phyloP scores from a whole-genome alignment of 2,888 invertebrate species.

The Plusia festucae region DNA sequence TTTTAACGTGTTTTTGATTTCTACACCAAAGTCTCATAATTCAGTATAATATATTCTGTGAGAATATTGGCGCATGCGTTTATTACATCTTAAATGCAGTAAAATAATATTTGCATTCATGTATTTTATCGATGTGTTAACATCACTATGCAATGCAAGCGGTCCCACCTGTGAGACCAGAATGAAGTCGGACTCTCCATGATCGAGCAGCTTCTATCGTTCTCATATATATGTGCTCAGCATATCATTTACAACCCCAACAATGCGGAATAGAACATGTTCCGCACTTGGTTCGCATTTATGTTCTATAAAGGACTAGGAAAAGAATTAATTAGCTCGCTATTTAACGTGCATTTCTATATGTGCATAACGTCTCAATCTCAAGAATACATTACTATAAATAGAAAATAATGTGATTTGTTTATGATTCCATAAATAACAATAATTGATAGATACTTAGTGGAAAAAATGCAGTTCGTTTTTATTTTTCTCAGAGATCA shows the following conservation, averaged over 20 bases:
- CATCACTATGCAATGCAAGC: constrained; percentile 52
- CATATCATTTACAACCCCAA: constrained; percentile 62
- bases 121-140: constrained; percentile 49
- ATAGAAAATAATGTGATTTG: constrained; percentile 34
- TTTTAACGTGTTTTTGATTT: constrained; percentile 38
- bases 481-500: constrained; percentile 23
- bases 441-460: constrained; percentile 15
- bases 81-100: constrained; percentile 33
- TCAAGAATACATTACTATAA: constrained; percentile 26
- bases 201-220: constrained; percentile 43
- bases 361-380: constrained; percentile 43
- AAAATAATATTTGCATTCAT: constrained; percentile 31
- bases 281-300: constrained; percentile 64
- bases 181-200: constrained; percentile 45
- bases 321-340: constrained; percentile 55
- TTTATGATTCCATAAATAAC: constrained; percentile 34
- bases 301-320: constrained; percentile 60
- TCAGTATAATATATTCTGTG: constrained; percentile 31
- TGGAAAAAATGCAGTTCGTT: constrained; percentile 29
- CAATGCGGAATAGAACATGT: constrained; percentile 72
- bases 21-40: constrained; percentile 35
- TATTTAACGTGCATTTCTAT: constrained; percentile 39
- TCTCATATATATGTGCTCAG: constrained; percentile 64
- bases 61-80: constrained; percentile 35
- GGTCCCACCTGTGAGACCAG: constrained; percentile 55